These are phyloP conservation scores for Bambusicola thoracicus DNA, from an alignment of 2,113 vertebrate species.

Conservation along the genomic window DNA sequence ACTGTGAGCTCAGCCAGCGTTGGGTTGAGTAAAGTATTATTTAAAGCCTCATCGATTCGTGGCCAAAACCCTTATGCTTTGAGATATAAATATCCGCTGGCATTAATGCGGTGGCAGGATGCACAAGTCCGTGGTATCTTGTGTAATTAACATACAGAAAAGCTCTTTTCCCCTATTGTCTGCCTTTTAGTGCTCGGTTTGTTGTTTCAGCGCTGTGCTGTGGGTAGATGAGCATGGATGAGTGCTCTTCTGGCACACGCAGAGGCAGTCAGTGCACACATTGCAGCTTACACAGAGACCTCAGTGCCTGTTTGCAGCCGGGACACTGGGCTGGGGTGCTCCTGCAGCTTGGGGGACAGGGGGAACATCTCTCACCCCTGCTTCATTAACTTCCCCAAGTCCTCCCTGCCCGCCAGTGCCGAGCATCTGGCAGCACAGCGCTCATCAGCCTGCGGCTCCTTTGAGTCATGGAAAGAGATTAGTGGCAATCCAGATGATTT, in stretches of 20 bases:
- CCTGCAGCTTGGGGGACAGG: background rate
- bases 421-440: background rate
- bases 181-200: background rate
- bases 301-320: background rate
- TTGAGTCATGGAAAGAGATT: constrained; percentile 60
- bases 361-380: background rate
- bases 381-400: background rate
- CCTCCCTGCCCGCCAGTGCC: background rate
- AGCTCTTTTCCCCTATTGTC: background rate
- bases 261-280: accelerated
- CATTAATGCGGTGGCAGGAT: background rate
- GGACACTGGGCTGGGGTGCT: background rate
- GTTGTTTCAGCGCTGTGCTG: background rate
- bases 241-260: background rate
- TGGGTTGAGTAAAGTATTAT: background rate
- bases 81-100: background rate
- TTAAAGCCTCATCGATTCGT: background rate
- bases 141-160: background rate
- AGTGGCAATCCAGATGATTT: constrained; percentile 30
- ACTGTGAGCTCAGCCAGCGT: background rate
- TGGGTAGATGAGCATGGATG: background rate
- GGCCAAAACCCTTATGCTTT: background rate
- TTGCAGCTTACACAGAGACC: background rate
- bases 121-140: background rate
- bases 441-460: background rate